Evolutionary conservation across 2,113 vertebrate species (phyloP).

Genomic region (Cebus imitator): DNA sequence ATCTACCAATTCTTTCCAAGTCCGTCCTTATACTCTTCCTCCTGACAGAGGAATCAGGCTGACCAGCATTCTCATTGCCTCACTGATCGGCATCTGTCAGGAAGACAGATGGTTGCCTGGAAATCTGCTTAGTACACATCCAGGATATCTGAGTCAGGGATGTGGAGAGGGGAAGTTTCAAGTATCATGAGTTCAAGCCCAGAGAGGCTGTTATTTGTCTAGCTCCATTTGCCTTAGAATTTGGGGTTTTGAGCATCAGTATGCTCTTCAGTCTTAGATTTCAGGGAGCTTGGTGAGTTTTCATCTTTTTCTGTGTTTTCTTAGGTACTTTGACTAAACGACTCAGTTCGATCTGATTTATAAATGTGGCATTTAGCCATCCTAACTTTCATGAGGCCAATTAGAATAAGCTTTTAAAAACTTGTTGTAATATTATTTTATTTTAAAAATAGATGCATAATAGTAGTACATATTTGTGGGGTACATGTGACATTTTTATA

Average conservation of each 20-base stretch:
- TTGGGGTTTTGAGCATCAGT: background rate
- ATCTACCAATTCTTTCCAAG: background rate
- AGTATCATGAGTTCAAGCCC: background rate
- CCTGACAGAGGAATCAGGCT: background rate
- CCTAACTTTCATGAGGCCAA: background rate
- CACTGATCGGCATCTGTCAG: background rate
- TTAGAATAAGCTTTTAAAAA: background rate
- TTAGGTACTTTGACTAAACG: background rate
- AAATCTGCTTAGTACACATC: background rate
- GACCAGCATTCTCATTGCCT: background rate
- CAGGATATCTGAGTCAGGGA: background rate
- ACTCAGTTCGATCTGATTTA: background rate
- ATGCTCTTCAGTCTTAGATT: background rate
- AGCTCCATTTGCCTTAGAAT: background rate
- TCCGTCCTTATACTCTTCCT: background rate
- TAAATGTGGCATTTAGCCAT: background rate
- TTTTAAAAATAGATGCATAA: background rate
- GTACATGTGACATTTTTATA: background rate
- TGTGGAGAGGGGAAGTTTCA: background rate
- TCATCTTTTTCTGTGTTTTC: background rate
- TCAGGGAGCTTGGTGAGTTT: background rate
- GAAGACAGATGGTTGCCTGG: background rate
- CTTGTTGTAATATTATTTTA: background rate
- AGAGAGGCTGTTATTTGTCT: background rate
- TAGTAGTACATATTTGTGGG: background rate